phyloP scores from a whole-genome alignment of 1,140 invertebrate genomes.

The Holotrichia oblita region DNA sequence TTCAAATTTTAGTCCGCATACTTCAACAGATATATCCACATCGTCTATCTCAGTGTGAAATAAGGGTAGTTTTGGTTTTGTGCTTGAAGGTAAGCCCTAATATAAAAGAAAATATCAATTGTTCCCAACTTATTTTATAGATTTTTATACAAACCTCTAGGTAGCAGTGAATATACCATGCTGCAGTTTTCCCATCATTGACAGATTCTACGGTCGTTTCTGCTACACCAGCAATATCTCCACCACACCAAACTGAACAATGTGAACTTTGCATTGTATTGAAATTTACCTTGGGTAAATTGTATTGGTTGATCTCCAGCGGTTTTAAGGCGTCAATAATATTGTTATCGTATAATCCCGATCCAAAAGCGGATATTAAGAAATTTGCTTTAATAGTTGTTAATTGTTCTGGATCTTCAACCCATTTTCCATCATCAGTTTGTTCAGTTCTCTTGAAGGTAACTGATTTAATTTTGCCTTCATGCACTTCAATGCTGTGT shows the following conservation, averaged over 20 bases:
- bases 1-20: conserved; percentile 93
- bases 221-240: conserved; percentile 91
- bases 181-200: conserved; percentile 97
- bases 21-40: conserved; percentile 90
- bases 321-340: conserved; percentile 83
- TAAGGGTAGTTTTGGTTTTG: conserved; percentile 81
- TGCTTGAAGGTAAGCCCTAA: conserved; percentile 73
- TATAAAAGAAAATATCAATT: conserved; percentile 59
- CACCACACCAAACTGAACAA: conserved; percentile 89
- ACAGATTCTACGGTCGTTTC: conserved; percentile 98
- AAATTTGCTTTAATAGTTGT: conserved; percentile 84
- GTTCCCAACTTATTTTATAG: not conserved
- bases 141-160: conserved; percentile 73
- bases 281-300: conserved; percentile 80
- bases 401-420: conserved; percentile 60
- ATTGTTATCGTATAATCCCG: conserved; percentile 77
- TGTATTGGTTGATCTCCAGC: conserved; percentile 80
- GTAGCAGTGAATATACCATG: conserved; percentile 95
- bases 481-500: conserved; percentile 79
- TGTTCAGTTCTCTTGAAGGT: conserved; percentile 86
- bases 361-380: conserved; percentile 97
- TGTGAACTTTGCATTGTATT: conserved; percentile 82
- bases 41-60: conserved; percentile 94
- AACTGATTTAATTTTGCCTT: conserved; percentile 74
- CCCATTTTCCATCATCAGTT: conserved; percentile 82